phyloP scores from a whole-genome alignment of 2,113 vertebrate genomes.

The Tetraodon nigroviridis region DNA sequence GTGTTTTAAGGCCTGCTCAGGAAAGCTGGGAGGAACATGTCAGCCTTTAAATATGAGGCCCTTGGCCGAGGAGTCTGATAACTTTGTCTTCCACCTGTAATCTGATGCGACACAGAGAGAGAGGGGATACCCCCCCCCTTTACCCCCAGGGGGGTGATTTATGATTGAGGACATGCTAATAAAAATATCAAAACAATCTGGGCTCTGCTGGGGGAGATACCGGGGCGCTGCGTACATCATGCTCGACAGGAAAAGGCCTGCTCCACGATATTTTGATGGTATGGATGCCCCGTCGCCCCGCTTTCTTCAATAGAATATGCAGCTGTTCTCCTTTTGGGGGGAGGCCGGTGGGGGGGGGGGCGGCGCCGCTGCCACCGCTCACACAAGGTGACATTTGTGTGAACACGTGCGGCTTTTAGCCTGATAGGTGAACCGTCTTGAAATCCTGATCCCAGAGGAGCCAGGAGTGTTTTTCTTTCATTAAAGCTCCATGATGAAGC shows the following conservation, averaged over 20 bases:
- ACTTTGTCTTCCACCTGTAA: slow-evolving; percentile 71
- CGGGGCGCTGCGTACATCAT: slow-evolving; percentile 72
- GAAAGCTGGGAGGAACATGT: slow-evolving; percentile 13
- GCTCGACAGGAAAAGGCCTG: slow-evolving; percentile 65
- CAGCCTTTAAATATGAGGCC: slow-evolving; percentile 44
- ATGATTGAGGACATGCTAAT: slow-evolving; percentile 81
- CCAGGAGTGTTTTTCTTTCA: background rate
- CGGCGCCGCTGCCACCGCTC: slow-evolving; percentile 21
- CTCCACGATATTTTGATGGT: slow-evolving; percentile 44
- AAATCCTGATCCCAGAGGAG: slow-evolving; percentile 5
- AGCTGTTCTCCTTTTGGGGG: slow-evolving; percentile 50
- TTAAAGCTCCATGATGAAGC: slow-evolving; percentile 10
- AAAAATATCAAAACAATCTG: slow-evolving; percentile 81
- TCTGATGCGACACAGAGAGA: slow-evolving; percentile 64
- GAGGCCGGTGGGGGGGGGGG: background rate
- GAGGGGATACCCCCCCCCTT: slow-evolving; percentile 49
- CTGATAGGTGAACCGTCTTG: slow-evolving; percentile 19
- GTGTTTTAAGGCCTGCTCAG: slow-evolving; percentile 19
- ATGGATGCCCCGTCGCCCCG: slow-evolving; percentile 36
- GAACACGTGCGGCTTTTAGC: slow-evolving; percentile 16
- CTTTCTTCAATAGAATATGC: slow-evolving; percentile 44
- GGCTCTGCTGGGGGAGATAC: slow-evolving; percentile 76
- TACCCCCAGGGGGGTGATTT: slow-evolving; percentile 65
- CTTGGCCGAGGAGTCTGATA: slow-evolving; percentile 60
- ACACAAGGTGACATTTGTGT: slow-evolving; percentile 67